Evolutionary conservation across 2,113 vertebrate species (phyloP).

Genomic region (Raja brachyura): DNA sequence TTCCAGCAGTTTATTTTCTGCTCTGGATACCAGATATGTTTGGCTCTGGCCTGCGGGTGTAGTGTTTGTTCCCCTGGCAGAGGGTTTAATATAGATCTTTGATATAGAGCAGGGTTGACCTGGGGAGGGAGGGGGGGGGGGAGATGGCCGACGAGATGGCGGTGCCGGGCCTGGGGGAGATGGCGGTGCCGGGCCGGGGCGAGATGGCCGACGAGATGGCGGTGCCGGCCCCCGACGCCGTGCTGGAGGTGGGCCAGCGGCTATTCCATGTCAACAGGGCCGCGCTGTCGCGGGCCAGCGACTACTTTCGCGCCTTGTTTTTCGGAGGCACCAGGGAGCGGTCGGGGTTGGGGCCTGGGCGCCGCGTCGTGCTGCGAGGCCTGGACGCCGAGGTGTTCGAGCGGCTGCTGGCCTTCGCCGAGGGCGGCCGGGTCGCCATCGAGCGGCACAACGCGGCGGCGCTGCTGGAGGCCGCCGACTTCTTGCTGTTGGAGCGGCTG

Average conservation of each 20-base stretch:
- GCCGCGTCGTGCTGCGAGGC: conserved; percentile 63
- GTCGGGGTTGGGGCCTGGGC: conserved; percentile 46
- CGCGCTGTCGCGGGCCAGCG: conserved; percentile 60
- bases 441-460: conserved; percentile 61
- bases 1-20: no score
- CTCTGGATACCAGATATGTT: neutral
- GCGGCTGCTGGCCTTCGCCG: conserved; percentile 59
- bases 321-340: conserved; percentile 68
- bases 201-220: no score
- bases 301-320: conserved; percentile 76
- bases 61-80: neutral
- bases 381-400: conserved; percentile 57
- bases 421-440: conserved; percentile 54
- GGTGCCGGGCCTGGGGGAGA: neutral
- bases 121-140: no score
- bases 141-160: no score
- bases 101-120: conserved; percentile 39
- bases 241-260: conserved; percentile 62
- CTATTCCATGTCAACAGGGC: conserved; percentile 66
- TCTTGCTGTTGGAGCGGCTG: conserved; percentile 65
- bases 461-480: conserved; percentile 73
- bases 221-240: conserved; percentile 45
- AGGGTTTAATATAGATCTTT: conserved; percentile 36
- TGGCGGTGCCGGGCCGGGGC: neutral
- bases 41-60: neutral